Conservation (phyloP, 2,113 vertebrate genomes). For the Aptenodytes patagonicus region DNA sequence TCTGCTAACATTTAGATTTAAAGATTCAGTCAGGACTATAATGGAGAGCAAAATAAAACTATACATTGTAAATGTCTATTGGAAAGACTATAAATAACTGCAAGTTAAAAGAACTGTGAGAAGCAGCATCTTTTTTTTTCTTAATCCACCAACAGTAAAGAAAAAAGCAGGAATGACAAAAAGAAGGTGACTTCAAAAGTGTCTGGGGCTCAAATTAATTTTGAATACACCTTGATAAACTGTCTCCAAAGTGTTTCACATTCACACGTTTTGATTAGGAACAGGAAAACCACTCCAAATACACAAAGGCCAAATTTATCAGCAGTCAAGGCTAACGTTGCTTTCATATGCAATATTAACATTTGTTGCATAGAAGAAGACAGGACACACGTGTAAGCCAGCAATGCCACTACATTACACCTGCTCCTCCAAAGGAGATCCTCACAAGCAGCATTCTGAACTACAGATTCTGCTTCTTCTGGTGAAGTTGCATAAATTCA, state of each 20-base stretch:
- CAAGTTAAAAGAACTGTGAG: background rate
- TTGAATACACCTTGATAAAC: background rate
- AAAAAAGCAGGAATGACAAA: background rate
- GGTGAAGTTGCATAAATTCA: background rate
- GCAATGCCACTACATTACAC: background rate
- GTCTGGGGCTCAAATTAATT: background rate
- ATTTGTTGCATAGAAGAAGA: background rate
- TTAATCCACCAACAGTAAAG: background rate
- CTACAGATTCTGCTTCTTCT: background rate
- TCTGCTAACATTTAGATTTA: background rate
- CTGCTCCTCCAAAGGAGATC: background rate
- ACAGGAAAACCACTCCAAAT: background rate
- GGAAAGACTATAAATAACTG: background rate
- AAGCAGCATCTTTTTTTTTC: background rate
- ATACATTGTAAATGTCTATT: background rate
- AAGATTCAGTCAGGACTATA: background rate
- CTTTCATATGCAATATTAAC: background rate
- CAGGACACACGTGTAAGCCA: background rate
- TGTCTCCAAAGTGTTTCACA: background rate
- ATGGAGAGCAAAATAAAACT: background rate
- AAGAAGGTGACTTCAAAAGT: background rate
- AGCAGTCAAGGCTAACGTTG: background rate
- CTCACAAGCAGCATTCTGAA: background rate
- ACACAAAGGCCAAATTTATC: background rate
- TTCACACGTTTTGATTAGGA: background rate